Conservation (phyloP, 2,888 invertebrate genomes). For the Octonoba sinensis region DNA sequence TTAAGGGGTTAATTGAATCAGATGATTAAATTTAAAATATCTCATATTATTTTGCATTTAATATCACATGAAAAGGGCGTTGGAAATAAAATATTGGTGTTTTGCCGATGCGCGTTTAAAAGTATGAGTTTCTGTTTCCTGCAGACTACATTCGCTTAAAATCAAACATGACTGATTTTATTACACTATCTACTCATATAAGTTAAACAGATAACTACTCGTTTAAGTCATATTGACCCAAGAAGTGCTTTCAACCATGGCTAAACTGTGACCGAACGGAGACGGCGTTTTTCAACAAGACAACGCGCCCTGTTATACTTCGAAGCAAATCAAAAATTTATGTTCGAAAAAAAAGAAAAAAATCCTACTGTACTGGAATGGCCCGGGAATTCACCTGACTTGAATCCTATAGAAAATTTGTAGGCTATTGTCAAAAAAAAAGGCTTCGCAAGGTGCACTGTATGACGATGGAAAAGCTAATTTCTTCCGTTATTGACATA, state of each 20-base stretch:
- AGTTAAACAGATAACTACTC: no score
- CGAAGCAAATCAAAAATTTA: background rate
- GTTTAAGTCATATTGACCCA: background rate
- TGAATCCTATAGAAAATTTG: background rate
- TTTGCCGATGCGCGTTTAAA: no score
- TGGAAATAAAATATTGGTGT: no score
- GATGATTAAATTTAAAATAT: no score
- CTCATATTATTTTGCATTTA: no score
- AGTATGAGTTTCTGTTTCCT: no score
- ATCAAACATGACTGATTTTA: no score
- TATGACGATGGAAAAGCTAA: background rate
- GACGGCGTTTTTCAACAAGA: background rate
- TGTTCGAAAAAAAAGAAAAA: background rate
- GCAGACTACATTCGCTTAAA: no score
- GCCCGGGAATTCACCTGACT: background rate
- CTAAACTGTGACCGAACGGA: no score
- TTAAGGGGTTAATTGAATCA: no score
- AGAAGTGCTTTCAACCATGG: background rate
- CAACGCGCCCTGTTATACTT: background rate
- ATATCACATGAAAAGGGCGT: no score
- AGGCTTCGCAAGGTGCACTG: background rate
- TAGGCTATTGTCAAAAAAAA: constrained; percentile 1
- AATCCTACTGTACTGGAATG: background rate
- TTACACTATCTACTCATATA: no score
- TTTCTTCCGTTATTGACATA: background rate